These are phyloP conservation scores for Andrena marginata DNA, from an alignment of 2,888 invertebrate genomes.

Conservation along the genomic window DNA sequence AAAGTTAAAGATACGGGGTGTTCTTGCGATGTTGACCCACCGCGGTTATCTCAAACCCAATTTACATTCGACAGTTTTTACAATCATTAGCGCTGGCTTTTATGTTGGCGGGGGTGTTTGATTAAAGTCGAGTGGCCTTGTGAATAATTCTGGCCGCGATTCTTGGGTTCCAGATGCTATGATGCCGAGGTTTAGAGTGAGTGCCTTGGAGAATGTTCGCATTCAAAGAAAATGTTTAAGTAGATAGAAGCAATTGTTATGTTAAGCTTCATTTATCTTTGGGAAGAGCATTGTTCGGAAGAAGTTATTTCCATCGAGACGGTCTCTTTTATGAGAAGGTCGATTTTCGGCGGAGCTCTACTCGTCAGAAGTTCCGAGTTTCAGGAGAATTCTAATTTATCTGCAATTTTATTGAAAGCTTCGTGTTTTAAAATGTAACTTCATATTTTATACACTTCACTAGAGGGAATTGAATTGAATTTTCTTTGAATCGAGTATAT, in stretches of 20 bases:
- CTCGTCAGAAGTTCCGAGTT: not conserved
- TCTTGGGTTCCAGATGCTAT: too few species aligned
- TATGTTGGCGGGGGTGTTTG: too few species aligned
- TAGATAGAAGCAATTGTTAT: not conserved
- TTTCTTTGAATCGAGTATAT: not conserved
- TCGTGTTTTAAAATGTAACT: too few species aligned
- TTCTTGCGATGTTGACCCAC: not conserved
- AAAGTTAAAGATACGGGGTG: not conserved
- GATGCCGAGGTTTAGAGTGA: not conserved
- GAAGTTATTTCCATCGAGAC: conserved; percentile 5
- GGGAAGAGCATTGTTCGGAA: not conserved
- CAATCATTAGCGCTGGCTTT: too few species aligned
- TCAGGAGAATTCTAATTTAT: not conserved
- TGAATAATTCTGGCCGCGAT: too few species aligned
- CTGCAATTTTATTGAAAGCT: not conserved
- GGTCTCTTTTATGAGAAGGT: not conserved
- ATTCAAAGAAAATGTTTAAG: conserved; percentile 15
- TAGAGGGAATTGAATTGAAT: not conserved
- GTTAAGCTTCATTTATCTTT: conserved; percentile 9
- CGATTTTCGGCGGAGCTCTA: not conserved
- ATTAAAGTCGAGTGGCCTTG: too few species aligned
- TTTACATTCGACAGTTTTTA: too few species aligned
- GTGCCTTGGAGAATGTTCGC: not conserved
- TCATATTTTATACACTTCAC: too few species aligned
- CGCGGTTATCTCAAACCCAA: too few species aligned